These are phyloP conservation scores for Camponotus vicinus DNA, from an alignment of 1,140 invertebrate genomes.

Conservation along the genomic window DNA sequence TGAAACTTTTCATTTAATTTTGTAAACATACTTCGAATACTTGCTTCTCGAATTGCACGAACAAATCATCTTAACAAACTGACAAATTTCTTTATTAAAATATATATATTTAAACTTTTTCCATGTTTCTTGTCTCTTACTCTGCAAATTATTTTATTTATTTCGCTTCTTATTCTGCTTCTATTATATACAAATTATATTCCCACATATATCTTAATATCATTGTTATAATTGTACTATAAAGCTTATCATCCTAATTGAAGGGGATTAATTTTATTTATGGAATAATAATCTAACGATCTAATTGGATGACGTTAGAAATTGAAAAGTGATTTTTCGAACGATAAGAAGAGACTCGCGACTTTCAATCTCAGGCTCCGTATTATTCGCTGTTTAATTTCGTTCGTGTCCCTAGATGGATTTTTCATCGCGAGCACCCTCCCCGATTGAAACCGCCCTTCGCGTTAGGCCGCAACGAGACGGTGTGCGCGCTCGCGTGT, in stretches of 20 bases:
- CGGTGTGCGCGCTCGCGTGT: slow-evolving; percentile 1
- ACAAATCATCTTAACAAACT: background rate
- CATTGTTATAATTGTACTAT: background rate
- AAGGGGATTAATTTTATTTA: background rate
- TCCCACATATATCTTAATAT: background rate
- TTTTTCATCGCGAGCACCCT: slow-evolving; percentile 47
- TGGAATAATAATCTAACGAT: background rate
- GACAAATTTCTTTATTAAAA: background rate
- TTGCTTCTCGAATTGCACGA: background rate
- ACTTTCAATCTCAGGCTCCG: slow-evolving; percentile 38
- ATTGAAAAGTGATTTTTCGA: background rate
- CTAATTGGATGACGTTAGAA: background rate
- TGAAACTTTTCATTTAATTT: slow-evolving; percentile 24
- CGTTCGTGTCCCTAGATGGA: slow-evolving; percentile 45
- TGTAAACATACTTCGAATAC: background rate
- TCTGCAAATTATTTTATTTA: background rate
- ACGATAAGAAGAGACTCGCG: background rate
- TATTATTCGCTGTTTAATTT: slow-evolving; percentile 49
- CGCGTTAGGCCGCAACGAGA: slow-evolving; percentile 48
- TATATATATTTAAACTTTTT: slow-evolving; percentile 33
- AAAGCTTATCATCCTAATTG: background rate
- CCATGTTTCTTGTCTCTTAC: background rate
- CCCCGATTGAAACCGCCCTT: slow-evolving; percentile 38
- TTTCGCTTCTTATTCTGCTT: background rate
- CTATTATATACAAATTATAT: background rate